Base-by-base conservation (phyloP, 2,113 vertebrate species). In the Menura novaehollandiae region DNA sequence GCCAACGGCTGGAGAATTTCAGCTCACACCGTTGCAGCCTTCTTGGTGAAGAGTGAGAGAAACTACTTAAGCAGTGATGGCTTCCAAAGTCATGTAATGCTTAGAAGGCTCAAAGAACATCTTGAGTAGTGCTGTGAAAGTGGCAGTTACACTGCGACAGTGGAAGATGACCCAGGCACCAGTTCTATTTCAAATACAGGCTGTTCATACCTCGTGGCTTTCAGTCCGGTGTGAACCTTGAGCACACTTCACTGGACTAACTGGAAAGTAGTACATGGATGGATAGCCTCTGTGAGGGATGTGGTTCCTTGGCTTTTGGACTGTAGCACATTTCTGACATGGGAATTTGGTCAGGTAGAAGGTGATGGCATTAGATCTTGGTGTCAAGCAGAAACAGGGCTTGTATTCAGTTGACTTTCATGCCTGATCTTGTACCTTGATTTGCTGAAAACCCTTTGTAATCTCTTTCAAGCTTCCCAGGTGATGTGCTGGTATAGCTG, bases 301-400 rank as follows among this genome's bases (percentile, higher is more conserved):
- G 1, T 39, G 46, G 7, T 53, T 85, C 66, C 55, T 56, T 83
- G 33, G 20, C 22, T 58, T 83, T 78, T 72, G 41, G 62, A 51
- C 63, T 14, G 10, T 13, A 55, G 21, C 0, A 0, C 0, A 0
- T 89, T 88, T 88, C 69, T 91, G 7, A 21, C 0, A 0, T 75
- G 66, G 41, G 35, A 68, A 15, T 85, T 91, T 2, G 7, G 7
- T 68, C n/a, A 60, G 49, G 32, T 81, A 15, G 39, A 78, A 44
- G 39, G 35, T 83, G 37, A 83, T 32, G 15, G 24, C 13, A 12
- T 76, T 56, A 64, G 46, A 60, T 32, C 43, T 67, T 77, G 46
- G 8, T 72, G 67, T 68, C 23, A 58, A 84, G 43, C 32, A 74
- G 68, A 91, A 72, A 22, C 8, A 9, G 66, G 63, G 24, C 32